Conservation (phyloP, 2,113 vertebrate species). For the Connochaetes taurinus region DNA sequence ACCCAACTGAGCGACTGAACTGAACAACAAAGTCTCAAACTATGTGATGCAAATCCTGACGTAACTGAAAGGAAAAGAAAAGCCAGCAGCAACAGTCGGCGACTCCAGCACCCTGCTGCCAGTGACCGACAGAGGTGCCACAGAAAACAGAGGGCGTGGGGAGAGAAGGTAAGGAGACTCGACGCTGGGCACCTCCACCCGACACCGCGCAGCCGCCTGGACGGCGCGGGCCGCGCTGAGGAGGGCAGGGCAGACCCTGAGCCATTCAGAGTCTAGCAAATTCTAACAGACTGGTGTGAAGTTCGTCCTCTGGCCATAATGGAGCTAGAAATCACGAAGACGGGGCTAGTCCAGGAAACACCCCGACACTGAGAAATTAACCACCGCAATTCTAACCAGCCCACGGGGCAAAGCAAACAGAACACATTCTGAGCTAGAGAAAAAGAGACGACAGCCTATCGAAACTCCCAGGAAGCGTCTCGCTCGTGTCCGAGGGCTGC, state of each 20-base stretch:
- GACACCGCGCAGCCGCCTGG: neutral
- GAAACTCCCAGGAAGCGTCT: neutral
- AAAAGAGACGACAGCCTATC: neutral
- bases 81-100: accelerated
- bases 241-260: neutral
- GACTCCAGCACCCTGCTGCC: neutral
- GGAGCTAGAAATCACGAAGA: neutral
- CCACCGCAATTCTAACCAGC: neutral
- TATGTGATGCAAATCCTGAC: neutral
- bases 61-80: neutral
- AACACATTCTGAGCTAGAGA: neutral
- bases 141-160: too few species aligned
- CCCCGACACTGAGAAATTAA: neutral
- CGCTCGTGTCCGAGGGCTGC: neutral
- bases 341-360: neutral
- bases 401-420: neutral
- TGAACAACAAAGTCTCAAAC: neutral
- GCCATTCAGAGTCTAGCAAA: neutral
- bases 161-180: neutral
- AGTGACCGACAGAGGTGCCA: neutral
- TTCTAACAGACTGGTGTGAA: neutral
- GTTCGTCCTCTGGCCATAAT: neutral
- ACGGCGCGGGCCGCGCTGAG: accelerated
- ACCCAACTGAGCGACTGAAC: neutral
- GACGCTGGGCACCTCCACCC: too few species aligned